phyloP scores from a whole-genome alignment of 2,888 invertebrate genomes.

The Nymphalis c-album region DNA sequence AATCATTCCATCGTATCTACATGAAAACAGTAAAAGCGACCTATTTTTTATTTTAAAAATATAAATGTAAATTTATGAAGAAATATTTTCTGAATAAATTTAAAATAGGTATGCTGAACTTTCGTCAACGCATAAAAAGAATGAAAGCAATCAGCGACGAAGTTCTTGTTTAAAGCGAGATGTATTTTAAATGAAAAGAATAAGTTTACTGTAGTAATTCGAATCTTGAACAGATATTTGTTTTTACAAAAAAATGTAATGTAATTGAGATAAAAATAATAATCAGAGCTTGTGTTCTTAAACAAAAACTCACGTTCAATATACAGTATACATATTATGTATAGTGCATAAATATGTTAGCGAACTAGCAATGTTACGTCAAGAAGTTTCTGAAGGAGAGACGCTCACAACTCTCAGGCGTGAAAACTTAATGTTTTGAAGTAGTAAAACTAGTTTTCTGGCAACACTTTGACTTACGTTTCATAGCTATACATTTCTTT shows the following conservation, averaged over 20 bases:
- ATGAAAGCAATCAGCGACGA: neutral
- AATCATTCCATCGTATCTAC: neutral
- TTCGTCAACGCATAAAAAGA: neutral
- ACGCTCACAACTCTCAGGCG: conserved; percentile 45
- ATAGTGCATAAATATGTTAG: neutral
- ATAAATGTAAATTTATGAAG: conserved; percentile 20
- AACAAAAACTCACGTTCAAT: neutral
- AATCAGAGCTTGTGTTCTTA: too few species aligned
- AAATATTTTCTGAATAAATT: conserved; percentile 9
- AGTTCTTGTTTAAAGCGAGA: neutral
- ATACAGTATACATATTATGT: neutral
- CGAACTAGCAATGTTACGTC: neutral
- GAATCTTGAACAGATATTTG: too few species aligned
- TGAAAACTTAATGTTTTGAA: conserved; percentile 65
- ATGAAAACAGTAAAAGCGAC: conserved; percentile 13
- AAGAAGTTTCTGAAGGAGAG: conserved; percentile 18
- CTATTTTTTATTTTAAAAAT: conserved; percentile 18
- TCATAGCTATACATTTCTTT: conserved; percentile 7
- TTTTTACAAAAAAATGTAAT: too few species aligned
- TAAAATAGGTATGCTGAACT: conserved; percentile 9
- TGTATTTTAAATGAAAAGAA: neutral
- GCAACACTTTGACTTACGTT: conserved; percentile 41
- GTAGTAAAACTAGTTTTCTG: conserved; percentile 58
- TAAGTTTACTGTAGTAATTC: neutral
- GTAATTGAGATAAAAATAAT: too few species aligned